Evolutionary conservation across 2,113 vertebrate species (phyloP), one percentile per base, ranked within the genome.

Genomic region (Rhinolophus ferrumequinum): DNA sequence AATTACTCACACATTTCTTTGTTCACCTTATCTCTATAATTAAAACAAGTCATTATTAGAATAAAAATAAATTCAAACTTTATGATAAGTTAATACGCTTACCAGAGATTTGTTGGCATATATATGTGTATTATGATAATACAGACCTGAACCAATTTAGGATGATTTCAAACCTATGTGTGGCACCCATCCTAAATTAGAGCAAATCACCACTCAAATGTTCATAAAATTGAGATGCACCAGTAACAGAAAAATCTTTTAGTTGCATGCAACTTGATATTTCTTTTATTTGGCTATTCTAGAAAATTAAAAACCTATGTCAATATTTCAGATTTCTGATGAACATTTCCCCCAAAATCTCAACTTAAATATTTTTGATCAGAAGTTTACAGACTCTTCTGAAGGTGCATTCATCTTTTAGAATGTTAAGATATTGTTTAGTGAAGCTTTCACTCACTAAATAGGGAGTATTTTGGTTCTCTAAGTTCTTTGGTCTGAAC

Each of bases 301-400:
- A 88, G 44, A 56, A 90, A 88, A 88, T 35, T 70, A 62, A 79
- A 91, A 95, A n/a, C 3, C 75, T 80, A 35, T 77, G 38, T 86
- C 38, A 82, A 24, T 47, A 86, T 92, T 91, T 93, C n/a, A 80
- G 19, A 87, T 91, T 77, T 56, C 5, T 67, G 22, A 44, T 90
- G 26, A 19, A 93, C 2, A 35, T 24, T 69, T 44, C 6, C 2
- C 38, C 13, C 30, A 13, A 92, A 72, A 89, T 75, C 11, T 22
- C 33, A 94, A 86, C 12, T 75, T 93, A n/a, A 76, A 3, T 77
- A 86, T 70, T 87, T 86, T 95, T 86, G 18, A 77, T 73, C 6
- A 62, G 33, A 52, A 58, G 3, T 83, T 64, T 91, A 73, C 4
- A 67, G 69, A 66, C 1, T 30, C 26, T 93, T 86, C 18, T 66